phyloP scores from a whole-genome alignment of 2,113 vertebrate genomes.

The Scartelaos histophorus region DNA sequence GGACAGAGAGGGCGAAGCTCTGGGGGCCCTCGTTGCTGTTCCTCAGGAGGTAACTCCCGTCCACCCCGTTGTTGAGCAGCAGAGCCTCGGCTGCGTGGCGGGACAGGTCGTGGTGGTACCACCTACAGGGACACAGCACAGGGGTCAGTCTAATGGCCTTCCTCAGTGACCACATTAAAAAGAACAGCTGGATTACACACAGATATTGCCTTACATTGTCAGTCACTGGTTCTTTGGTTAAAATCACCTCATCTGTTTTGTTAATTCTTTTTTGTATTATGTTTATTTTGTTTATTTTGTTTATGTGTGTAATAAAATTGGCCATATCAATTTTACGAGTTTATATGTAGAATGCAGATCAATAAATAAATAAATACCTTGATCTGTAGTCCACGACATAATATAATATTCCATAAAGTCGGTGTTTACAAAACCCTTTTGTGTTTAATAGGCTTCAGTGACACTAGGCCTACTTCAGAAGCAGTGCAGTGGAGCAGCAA shows the following conservation, averaged over 20 bases:
- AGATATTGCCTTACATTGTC: too few species aligned
- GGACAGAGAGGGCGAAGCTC: conserved; percentile 89
- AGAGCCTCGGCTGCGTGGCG: conserved; percentile 91
- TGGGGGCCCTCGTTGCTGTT: conserved; percentile 83
- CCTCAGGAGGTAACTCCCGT: conserved; percentile 92
- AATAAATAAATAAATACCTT: too few species aligned
- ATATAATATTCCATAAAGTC: too few species aligned
- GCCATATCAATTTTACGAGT: not conserved
- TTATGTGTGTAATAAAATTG: too few species aligned
- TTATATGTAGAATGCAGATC: too few species aligned
- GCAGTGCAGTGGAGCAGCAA: not conserved
- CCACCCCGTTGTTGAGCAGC: conserved; percentile 88
- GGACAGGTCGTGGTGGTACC: conserved; percentile 89
- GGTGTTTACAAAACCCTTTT: too few species aligned
- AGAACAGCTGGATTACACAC: too few species aligned
- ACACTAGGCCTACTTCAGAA: not conserved
- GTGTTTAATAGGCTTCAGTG: too few species aligned
- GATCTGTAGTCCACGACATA: too few species aligned
- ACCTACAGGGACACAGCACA: conserved; percentile 70
- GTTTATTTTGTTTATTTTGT: too few species aligned
- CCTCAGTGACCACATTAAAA: too few species aligned
- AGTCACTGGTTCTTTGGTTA: not conserved
- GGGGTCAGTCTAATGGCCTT: not conserved
- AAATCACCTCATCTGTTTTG: not conserved
- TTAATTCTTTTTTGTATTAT: too few species aligned